phyloP scores from a whole-genome alignment of 1,140 invertebrate species.

The Bombus waltoni region DNA sequence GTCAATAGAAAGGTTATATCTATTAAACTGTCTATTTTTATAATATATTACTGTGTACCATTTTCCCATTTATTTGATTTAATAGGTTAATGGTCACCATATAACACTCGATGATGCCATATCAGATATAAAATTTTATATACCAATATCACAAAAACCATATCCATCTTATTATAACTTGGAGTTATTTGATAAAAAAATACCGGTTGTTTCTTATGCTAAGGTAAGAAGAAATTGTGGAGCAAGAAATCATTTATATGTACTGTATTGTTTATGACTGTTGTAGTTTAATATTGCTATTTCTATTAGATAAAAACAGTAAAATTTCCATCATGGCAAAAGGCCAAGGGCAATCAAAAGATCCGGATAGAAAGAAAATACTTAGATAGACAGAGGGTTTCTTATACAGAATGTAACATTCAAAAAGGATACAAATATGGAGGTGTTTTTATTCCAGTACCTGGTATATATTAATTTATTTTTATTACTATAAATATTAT shows the following conservation, averaged over 20 bases:
- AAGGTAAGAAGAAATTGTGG: slow-evolving; percentile 52
- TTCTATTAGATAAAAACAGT: slow-evolving; percentile 32
- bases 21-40: slow-evolving; percentile 2
- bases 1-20: slow-evolving; percentile 52
- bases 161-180: slow-evolving; percentile 54
- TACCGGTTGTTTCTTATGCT: slow-evolving; percentile 57
- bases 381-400: slow-evolving; percentile 55
- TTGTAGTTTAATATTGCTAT: background rate
- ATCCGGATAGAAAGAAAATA: background rate
- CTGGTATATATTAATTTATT: slow-evolving; percentile 26
- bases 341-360: background rate
- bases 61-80: slow-evolving; percentile 17
- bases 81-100: slow-evolving; percentile 56
- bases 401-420: slow-evolving; percentile 47
- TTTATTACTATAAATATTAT: background rate
- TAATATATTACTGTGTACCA: background rate
- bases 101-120: slow-evolving; percentile 58
- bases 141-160: slow-evolving; percentile 6
- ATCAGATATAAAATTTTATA: slow-evolving; percentile 57
- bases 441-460: slow-evolving; percentile 59
- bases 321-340: slow-evolving; percentile 39
- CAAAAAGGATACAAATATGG: slow-evolving; percentile 70
- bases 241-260: background rate
- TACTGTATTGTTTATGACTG: background rate
- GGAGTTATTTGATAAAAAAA: slow-evolving; percentile 54